phyloP scores from a whole-genome alignment of 2,888 invertebrate species.

The Stomorhina lunata region DNA sequence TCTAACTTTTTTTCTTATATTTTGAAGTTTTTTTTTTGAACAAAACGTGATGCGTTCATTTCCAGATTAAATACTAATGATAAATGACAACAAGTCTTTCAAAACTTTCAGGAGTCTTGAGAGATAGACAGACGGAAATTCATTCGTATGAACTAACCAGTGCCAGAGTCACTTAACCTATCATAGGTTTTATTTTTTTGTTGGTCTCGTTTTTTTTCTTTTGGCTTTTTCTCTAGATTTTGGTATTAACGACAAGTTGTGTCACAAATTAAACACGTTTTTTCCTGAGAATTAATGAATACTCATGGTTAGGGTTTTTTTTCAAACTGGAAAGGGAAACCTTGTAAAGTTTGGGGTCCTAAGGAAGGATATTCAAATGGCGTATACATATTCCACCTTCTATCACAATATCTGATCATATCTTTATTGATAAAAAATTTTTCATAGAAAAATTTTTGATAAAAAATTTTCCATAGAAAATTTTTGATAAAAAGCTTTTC shows the following conservation, averaged over 20 bases:
- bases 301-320: slow-evolving; percentile 67
- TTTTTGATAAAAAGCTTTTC: too few species aligned
- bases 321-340: slow-evolving; percentile 8
- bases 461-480: too few species aligned
- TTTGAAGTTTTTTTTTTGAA: background rate
- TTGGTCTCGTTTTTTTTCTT: background rate
- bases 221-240: slow-evolving; percentile 31
- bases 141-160: slow-evolving; percentile 17
- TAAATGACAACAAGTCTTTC: slow-evolving; percentile 62
- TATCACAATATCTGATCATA: too few species aligned
- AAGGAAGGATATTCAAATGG: too few species aligned
- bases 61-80: slow-evolving; percentile 72
- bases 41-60: slow-evolving; percentile 73
- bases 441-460: too few species aligned
- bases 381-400: too few species aligned
- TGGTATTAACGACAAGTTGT: slow-evolving; percentile 69
- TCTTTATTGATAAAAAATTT: too few species aligned
- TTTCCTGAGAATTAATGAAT: slow-evolving; percentile 77
- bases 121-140: background rate
- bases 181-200: slow-evolving; percentile 39
- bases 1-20: background rate
- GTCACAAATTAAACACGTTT: slow-evolving; percentile 79
- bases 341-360: background rate
- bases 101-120: slow-evolving; percentile 33
- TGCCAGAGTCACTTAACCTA: slow-evolving; percentile 48